Conservation (phyloP, 2,888 invertebrate species). For the Rhingia campestris region DNA sequence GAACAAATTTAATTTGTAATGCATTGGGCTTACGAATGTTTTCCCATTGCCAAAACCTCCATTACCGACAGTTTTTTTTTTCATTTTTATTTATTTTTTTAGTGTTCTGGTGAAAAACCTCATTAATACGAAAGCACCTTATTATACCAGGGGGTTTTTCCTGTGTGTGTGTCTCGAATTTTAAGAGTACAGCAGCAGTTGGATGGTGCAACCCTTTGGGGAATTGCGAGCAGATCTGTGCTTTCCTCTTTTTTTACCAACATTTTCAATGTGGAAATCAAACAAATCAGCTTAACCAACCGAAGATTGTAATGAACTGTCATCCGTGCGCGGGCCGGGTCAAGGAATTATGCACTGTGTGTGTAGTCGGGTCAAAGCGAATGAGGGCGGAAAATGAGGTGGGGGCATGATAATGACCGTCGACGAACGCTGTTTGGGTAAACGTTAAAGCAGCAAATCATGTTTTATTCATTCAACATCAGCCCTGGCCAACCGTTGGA, state of each 20-base stretch:
- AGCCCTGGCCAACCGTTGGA: constrained; percentile 23
- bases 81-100: constrained; percentile 58
- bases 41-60: constrained; percentile 46
- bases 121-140: constrained; percentile 68
- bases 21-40: constrained; percentile 38
- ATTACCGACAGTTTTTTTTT: constrained; percentile 16
- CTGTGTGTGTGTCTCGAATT: constrained; percentile 55
- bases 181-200: constrained; percentile 30
- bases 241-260: constrained; percentile 24
- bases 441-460: constrained; percentile 13
- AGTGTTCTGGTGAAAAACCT: constrained; percentile 58
- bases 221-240: constrained; percentile 40
- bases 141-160: constrained; percentile 54
- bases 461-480: constrained; percentile 45
- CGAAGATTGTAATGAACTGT: constrained; percentile 69
- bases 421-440: constrained; percentile 13
- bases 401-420: constrained; percentile 26
- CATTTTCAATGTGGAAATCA: constrained; percentile 63
- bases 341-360: constrained; percentile 28
- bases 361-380: constrained; percentile 16
- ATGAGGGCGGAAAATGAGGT: constrained; percentile 22
- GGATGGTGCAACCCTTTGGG: constrained; percentile 53
- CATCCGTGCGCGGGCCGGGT: constrained; percentile 37
- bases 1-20: constrained; percentile 59
- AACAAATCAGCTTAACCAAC: constrained; percentile 70